Percentiles rank a stretch among this genome's conserved stretches.
Conservation (phyloP, 2,888 invertebrate species). For the Lycia hirtaria region DNA sequence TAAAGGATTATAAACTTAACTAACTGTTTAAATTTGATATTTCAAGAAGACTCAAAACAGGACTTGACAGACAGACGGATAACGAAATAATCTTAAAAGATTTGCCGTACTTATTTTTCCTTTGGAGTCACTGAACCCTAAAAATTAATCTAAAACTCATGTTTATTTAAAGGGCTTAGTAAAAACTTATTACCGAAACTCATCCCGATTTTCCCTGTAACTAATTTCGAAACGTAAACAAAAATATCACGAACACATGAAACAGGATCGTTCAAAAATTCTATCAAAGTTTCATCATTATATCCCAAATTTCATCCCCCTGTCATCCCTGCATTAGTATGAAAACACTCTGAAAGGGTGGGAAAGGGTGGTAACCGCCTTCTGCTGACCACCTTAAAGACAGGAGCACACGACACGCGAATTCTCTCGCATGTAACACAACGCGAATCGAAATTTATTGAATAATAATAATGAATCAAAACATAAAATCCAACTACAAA, state of each 20-base stretch:
- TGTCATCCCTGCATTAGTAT: constrained; percentile 21
- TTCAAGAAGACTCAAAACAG: too few species aligned
- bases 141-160: too few species aligned
- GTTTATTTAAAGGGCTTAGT: too few species aligned
- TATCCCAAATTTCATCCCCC: constrained; percentile 18
- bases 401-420: not conserved
- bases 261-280: constrained; percentile 20
- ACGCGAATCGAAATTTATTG: too few species aligned
- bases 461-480: not conserved
- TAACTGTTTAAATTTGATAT: too few species aligned
- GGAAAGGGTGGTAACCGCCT: constrained; percentile 19
- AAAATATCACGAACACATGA: constrained; percentile 13
- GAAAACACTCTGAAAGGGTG: constrained; percentile 10
- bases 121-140: too few species aligned
- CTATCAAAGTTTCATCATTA: constrained; percentile 33
- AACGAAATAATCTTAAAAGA: too few species aligned
- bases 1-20: too few species aligned
- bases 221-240: constrained; percentile 2
- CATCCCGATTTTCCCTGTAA: not conserved
- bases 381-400: constrained; percentile 14
- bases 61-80: too few species aligned
- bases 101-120: too few species aligned
- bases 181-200: too few species aligned
- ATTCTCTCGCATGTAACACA: not conserved
- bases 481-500: not conserved